phyloP scores from a whole-genome alignment of 30 jellyfish, hydroid and myxozoan genomes.

The Sanderia malayensis region DNA sequence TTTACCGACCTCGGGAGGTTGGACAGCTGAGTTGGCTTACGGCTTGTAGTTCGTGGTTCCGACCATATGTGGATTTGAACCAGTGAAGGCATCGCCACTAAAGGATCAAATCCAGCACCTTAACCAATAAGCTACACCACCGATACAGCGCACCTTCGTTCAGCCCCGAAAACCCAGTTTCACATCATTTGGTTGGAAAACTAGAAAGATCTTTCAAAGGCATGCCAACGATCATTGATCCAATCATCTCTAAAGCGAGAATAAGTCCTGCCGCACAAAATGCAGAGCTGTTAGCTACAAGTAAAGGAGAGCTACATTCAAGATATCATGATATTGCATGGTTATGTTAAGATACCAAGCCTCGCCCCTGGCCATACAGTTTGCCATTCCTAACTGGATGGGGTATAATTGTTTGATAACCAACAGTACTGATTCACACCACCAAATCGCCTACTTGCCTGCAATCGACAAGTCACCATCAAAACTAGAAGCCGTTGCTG shows the following conservation, averaged over 20 bases:
- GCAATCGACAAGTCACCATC: conserved; percentile 41
- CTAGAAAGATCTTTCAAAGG: background rate
- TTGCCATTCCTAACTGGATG: conserved; percentile 26
- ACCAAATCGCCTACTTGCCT: conserved; percentile 13
- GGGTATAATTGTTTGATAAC: conserved; percentile 10
- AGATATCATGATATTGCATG: background rate
- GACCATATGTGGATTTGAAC: too few relatives aligned
- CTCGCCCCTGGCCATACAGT: background rate
- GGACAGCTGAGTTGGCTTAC: too few relatives aligned
- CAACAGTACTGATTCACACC: background rate
- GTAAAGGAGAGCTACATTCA: background rate
- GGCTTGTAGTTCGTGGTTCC: too few relatives aligned
- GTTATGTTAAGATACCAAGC: background rate
- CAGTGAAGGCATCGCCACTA: too few relatives aligned
- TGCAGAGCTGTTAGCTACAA: background rate
- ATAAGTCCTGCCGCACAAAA: background rate
- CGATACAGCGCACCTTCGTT: background rate
- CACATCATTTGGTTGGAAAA: background rate
- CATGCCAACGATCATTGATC: background rate
- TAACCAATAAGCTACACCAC: too few relatives aligned
- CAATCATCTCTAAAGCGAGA: background rate
- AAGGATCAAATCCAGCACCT: too few relatives aligned
- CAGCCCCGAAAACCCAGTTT: background rate
- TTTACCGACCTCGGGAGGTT: too few relatives aligned
- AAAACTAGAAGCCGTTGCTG: conserved; percentile 47